A percentile compares a stretch with the other conserved stretches of the same genome.
Conservation (phyloP, 2,113 vertebrate genomes). For the Melospiza georgiana region DNA sequence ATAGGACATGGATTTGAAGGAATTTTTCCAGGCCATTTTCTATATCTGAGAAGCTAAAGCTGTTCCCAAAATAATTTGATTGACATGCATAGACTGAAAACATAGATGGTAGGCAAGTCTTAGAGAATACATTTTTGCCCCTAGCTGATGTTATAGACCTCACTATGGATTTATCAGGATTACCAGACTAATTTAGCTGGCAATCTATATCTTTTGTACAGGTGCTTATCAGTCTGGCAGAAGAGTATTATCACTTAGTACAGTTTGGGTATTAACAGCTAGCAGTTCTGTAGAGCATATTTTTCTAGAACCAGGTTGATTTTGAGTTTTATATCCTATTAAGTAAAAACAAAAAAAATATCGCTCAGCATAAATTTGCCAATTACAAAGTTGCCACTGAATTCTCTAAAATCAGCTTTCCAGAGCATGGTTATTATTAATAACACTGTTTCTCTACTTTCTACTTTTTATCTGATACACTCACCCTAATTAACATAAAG, state of each 20-base stretch:
- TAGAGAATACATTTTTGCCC: background rate
- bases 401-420: background rate
- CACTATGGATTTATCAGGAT: slow-evolving; percentile 27
- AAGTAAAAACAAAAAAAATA: background rate
- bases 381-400: background rate
- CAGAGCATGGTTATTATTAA: background rate
- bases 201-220: slow-evolving; percentile 22
- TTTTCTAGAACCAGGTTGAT: background rate
- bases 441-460: background rate
- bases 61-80: slow-evolving; percentile 55
- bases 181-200: slow-evolving; percentile 46
- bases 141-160: slow-evolving; percentile 17
- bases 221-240: slow-evolving; percentile 56
- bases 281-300: background rate
- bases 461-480: background rate
- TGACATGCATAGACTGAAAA: slow-evolving; percentile 53
- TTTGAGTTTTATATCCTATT: background rate
- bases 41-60: slow-evolving; percentile 31
- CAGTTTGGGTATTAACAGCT: slow-evolving; percentile 22
- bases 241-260: slow-evolving; percentile 35
- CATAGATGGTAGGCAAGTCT: slow-evolving; percentile 32
- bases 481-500: background rate
- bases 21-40: slow-evolving; percentile 43
- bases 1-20: slow-evolving; percentile 9
- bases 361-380: background rate